Percentiles rank a stretch among this genome's conserved stretches.
phyloP scores from a whole-genome alignment of 2,888 invertebrate genomes.

The Heliconius cydno region DNA sequence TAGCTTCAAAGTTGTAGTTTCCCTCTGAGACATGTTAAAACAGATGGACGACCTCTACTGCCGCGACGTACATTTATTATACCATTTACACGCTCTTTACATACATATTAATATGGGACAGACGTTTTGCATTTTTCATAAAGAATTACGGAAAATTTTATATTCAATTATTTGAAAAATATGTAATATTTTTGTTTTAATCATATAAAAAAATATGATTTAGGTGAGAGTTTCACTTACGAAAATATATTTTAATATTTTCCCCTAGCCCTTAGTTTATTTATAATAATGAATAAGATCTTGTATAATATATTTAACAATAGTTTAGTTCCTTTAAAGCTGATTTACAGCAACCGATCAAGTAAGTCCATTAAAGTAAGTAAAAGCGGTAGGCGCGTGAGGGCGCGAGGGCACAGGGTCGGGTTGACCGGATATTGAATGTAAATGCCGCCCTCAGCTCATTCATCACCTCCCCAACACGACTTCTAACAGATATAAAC shows the following conservation, averaged over 20 bases:
- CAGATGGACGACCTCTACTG: conserved; percentile 21
- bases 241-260: neutral
- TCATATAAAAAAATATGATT: neutral
- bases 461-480: conserved; percentile 28
- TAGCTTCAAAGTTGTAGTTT: conserved; percentile 31
- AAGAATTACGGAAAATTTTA: neutral
- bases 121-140: neutral
- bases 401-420: conserved; percentile 35
- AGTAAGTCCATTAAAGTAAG: conserved; percentile 22
- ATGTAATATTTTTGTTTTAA: neutral
- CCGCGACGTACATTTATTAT: conserved; percentile 5
- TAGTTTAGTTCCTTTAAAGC: neutral
- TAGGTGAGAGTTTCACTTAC: neutral
- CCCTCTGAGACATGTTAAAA: conserved; percentile 34
- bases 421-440: conserved; percentile 62
- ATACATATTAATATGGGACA: neutral
- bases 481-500: neutral
- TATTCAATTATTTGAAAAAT: neutral
- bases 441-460: conserved; percentile 52
- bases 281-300: neutral
- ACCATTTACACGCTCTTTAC: neutral
- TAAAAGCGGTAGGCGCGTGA: conserved; percentile 26
- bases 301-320: neutral
- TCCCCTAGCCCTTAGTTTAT: neutral
- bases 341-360: conserved; percentile 15